Base-by-base conservation (phyloP, 2,113 vertebrate genomes). In the Ranitomeya imitator region DNA sequence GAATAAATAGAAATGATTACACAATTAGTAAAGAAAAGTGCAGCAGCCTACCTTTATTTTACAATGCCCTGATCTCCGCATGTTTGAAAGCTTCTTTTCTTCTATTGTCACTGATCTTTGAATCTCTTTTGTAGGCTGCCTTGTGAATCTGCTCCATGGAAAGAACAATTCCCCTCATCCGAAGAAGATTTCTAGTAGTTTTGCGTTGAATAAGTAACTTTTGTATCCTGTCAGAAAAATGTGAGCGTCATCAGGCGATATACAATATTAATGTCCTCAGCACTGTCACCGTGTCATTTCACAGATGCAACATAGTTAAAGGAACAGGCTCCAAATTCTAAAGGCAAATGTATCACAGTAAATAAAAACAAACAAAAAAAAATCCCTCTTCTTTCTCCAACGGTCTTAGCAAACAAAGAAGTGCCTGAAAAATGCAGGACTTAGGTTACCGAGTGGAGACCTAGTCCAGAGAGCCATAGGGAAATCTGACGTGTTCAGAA, bases 31-130 rank as follows among this genome's bases (percentile, higher is more conserved):
- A 87, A 74, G 31, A 82, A 88, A 82, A 61, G 16, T 71, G 21
- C 78, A 81, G 52, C 82, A 81, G 52, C 82, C 83, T 89, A 90
- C 92, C 82, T 93, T 93, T 90, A 82, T 89, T 89, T 90, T 51
- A 65, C 0, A 77, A 87, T 86, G 65, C 76, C 7, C 84, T 91
- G 21, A 67, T 67, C 69, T n/a, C 26, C 52, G 57, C n/a, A 9
- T 90, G 90, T 85, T 89, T 61, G 31, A 79, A 91, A 91, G 55
- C 87, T 91, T 83, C 5, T 65, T 85, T 89, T 88, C 85, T 79
- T 77, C 23, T 87, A 79, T 0, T 23, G 23, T 0, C 21, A 90
- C 13, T 89, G 15, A n/a, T 89, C 80, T 91, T 89, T 87, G 83
- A 0, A 0, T 14, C 14, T 73, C 88, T 88, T 89, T 0, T 79